Conservation (phyloP, 64 coral and sea anemone genomes). For the Montipora foliosa region DNA sequence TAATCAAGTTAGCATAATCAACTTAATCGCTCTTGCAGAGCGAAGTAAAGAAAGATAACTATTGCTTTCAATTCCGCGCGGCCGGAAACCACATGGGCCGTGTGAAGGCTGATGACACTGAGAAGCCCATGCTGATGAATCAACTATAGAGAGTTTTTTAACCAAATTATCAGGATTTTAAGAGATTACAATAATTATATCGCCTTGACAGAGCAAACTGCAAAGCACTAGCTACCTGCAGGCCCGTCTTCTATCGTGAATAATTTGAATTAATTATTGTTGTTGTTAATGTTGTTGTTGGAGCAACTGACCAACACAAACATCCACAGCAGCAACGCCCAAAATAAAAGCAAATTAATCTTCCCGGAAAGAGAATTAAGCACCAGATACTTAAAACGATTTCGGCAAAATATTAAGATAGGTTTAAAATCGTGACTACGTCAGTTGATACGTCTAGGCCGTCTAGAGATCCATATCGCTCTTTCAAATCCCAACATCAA, state of each 20-base stretch:
- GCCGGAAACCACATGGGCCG: neutral
- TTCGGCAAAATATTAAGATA: neutral
- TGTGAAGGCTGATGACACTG: neutral
- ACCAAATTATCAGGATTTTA: neutral
- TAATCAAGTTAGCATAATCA: neutral
- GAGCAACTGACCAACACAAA: neutral
- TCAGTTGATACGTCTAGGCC: neutral
- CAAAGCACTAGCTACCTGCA: neutral
- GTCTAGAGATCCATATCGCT: neutral
- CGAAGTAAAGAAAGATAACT: neutral
- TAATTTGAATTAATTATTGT: neutral
- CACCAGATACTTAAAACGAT: neutral
- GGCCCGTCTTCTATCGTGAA: neutral
- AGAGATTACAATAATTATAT: neutral
- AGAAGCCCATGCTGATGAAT: neutral
- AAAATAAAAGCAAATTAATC: constrained; percentile 3
- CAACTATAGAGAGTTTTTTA: neutral
- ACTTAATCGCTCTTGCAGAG: neutral
- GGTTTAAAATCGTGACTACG: neutral
- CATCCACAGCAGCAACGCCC: neutral
- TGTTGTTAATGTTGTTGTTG: neutral
- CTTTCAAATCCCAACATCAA: neutral
- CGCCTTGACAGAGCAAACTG: neutral
- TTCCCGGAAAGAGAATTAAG: constrained; percentile 1
- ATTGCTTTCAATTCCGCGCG: neutral